A percentile compares a stretch with the other conserved stretches of the same genome.
Evolutionary conservation across 2,888 invertebrate species (phyloP).

Genomic region (Apoda limacodes): DNA sequence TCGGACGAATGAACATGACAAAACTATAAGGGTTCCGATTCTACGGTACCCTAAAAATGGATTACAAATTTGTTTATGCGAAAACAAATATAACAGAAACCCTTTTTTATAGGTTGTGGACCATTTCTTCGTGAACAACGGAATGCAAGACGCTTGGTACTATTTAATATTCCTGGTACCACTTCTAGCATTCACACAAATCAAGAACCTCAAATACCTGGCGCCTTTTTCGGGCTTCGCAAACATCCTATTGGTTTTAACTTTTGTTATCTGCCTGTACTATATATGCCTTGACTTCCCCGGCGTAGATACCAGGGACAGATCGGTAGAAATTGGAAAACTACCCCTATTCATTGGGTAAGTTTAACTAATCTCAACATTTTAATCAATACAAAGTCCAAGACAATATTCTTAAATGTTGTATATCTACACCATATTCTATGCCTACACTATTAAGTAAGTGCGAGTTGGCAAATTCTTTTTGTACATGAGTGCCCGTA

Average conservation of each 20-base stretch:
- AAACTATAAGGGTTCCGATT: too few relatives aligned
- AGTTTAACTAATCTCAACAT: too few relatives aligned
- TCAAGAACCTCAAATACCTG: slow-evolving; percentile 83
- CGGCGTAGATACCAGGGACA: slow-evolving; percentile 54
- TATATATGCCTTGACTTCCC: slow-evolving; percentile 76
- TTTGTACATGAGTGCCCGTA: too few relatives aligned
- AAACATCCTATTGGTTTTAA: slow-evolving; percentile 81
- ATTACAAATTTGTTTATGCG: too few relatives aligned
- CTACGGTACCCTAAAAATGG: too few relatives aligned
- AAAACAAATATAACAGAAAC: too few relatives aligned
- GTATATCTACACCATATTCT: too few relatives aligned
- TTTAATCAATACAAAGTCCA: not conserved
- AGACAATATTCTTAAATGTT: too few relatives aligned
- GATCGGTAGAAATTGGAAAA: slow-evolving; percentile 66
- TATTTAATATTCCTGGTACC: slow-evolving; percentile 52
- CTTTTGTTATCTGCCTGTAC: slow-evolving; percentile 84
- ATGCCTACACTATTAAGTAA: too few relatives aligned
- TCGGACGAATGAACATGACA: too few relatives aligned
- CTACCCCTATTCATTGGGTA: slow-evolving; percentile 88
- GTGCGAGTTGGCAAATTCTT: too few relatives aligned
- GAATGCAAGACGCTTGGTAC: slow-evolving; percentile 37
- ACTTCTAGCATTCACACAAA: slow-evolving; percentile 56
- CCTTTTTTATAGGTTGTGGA: too few relatives aligned
- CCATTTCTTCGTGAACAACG: slow-evolving; percentile 26
- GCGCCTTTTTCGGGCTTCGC: slow-evolving; percentile 92